Base-by-base conservation (phyloP, 1,140 invertebrate genomes). In the Caenorhabditis latens region DNA sequence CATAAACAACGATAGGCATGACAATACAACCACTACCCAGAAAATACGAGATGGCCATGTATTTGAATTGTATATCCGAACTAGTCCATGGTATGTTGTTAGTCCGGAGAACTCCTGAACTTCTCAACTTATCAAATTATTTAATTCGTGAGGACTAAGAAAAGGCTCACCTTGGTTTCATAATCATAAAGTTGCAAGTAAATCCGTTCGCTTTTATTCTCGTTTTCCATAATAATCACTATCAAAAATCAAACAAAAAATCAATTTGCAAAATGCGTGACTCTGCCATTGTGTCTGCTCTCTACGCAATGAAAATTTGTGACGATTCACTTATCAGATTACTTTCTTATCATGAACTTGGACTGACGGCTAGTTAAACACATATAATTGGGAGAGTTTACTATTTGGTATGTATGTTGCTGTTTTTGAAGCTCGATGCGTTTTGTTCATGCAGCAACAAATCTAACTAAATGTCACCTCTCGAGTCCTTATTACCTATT, bases 21-120 rank as follows among this genome's bases (percentile, higher is more conserved):
- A 87, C 19, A 88, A 24, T 4, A 88, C 88, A 6, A 86, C 86
- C 3, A 88, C 88, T 11, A 40, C 61, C 88, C 88, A 88, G 79
- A 88, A 88, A 55, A 88, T 88, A 8, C 88, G 19, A 2, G 88
- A 88, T 2, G 88, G 88, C 88, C 88, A 88, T 1, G 88, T 88
- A 65, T 86, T 84, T n/a, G 88, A 88, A 58, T 88, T 88, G 67
- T 88, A 88, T 19, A 88, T 88, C 24, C 88, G 43, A n/a, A 88
- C 88, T 16, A 88, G 86, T 48, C 88, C 88, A 48, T 88, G 88
- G 42, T 88, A 88, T 5, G 88, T 88, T 21, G 88, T 88, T n/a
- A 88, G 48, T 14, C 85, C 85, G 40, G 61, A 75, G 67, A 88
- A 88, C 46, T 86, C 86, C 71, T 79, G 71, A 53, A n/a, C n/a